Evolutionary conservation across 2,113 vertebrate species (phyloP), one percentile per base, ranked within the genome.

Genomic region (Hoplias malabaricus): DNA sequence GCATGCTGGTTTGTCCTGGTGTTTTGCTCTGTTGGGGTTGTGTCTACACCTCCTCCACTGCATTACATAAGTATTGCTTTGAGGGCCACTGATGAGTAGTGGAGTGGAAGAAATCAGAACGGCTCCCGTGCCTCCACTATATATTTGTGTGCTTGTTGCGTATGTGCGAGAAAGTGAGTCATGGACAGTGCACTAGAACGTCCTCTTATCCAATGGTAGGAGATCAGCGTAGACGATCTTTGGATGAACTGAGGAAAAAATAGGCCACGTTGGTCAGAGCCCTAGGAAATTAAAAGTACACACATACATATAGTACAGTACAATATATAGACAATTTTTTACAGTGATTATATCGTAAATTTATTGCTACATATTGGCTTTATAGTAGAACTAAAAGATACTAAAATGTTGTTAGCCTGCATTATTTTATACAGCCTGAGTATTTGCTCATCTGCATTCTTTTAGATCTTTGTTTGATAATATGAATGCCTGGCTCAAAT

Each of bases 11-110:
- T 31, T 61, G 50, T 79, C 65, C 69, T 33, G 11, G 36, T 66
- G 56, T 31, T 72, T 76, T 74, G 71, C 36, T 66, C 34, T 31
- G 77, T 65, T 46, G 34, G 25, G 67, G 33, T 36, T 76, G 46
- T 74, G 31, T 72, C 66, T 75, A 10, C 62, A 70, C 61, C 38
- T 80, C 56, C 50, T 80, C 56, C 50, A 75, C 7, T 69, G 38
- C 68, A 50, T 87, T 86, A 87, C 31, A 23, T 87, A 88, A 88
- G 66, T 25, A 25, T 73, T 65, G 74, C 72, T 79, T 65, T 25
- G 75, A 78, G 75, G 73, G 80, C 27, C 75, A 23, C 23, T 75
- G 73, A 75, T 84, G 77, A 82, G 83, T 63, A 72, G 68, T 31
- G 34, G 50, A 69, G 68, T 36, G 78, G 80, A 79, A 36, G 40